These are phyloP conservation scores for Patagioenas fasciata DNA, from an alignment of 2,113 vertebrate species.

Conservation along the genomic window DNA sequence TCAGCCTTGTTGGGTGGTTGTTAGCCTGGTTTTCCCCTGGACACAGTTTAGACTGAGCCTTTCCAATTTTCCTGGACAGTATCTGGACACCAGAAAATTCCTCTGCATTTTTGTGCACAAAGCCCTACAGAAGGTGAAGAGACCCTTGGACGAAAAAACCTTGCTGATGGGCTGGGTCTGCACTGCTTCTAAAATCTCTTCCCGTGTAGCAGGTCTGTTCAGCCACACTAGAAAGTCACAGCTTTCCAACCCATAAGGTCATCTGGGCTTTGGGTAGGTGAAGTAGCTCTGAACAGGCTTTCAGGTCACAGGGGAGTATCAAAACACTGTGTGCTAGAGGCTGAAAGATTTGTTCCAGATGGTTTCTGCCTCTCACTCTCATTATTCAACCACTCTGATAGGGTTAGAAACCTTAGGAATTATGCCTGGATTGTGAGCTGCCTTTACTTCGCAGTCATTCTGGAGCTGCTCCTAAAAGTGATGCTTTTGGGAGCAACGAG, in stretches of 20 bases:
- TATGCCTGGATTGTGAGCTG: neutral
- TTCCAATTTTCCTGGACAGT: slow-evolving; percentile 24
- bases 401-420: slow-evolving; percentile 37
- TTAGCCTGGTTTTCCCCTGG: slow-evolving; percentile 27
- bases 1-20: slow-evolving; percentile 10
- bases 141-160: neutral
- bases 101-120: neutral
- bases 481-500: slow-evolving; percentile 47
- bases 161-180: neutral
- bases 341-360: slow-evolving; percentile 36
- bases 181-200: neutral
- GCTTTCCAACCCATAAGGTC: neutral
- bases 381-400: neutral
- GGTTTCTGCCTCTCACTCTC: neutral
- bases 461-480: slow-evolving; percentile 46
- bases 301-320: neutral
- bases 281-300: slow-evolving; percentile 10
- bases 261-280: neutral
- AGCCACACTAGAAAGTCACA: neutral
- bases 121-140: neutral
- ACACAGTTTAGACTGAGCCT: neutral
- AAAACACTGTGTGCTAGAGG: neutral
- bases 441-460: slow-evolving; percentile 3
- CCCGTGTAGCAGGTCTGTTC: neutral
- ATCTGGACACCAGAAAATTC: neutral